phyloP scores from a whole-genome alignment of 2,113 vertebrate genomes.

The Sula dactylatra region DNA sequence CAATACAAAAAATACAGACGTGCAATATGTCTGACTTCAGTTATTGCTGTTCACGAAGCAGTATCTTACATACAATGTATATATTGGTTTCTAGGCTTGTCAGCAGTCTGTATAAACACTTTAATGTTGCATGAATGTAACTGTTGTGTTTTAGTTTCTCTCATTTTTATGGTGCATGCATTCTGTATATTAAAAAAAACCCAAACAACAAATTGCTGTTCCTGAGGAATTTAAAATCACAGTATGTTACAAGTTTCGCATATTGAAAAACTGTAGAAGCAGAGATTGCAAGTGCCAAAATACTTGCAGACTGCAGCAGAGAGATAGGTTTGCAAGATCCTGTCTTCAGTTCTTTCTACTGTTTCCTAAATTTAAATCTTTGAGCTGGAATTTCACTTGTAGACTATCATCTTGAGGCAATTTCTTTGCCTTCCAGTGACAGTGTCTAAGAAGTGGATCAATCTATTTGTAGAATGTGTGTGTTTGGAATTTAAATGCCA shows the following conservation, averaged over 20 bases:
- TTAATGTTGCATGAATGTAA: neutral
- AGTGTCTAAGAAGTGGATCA: neutral
- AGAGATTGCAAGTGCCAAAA: neutral
- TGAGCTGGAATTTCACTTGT: neutral
- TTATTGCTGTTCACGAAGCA: neutral
- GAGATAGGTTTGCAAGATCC: neutral
- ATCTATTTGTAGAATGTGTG: neutral
- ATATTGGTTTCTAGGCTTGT: constrained; percentile 19
- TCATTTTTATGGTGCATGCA: neutral
- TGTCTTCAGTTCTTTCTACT: neutral
- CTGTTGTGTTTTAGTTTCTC: neutral
- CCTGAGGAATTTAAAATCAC: neutral
- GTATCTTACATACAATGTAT: neutral
- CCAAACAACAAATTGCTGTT: neutral
- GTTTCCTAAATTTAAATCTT: neutral
- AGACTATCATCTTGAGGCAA: neutral
- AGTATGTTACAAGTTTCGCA: neutral
- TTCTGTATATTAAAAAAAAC: neutral
- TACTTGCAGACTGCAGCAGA: neutral
- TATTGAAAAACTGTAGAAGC: neutral
- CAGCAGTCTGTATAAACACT: neutral
- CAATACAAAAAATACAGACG: neutral
- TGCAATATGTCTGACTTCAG: neutral
- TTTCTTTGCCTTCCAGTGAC: neutral
- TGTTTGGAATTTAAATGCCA: neutral